phyloP scores from a whole-genome alignment of 2,888 invertebrate genomes.

The Diaphora mendica region DNA sequence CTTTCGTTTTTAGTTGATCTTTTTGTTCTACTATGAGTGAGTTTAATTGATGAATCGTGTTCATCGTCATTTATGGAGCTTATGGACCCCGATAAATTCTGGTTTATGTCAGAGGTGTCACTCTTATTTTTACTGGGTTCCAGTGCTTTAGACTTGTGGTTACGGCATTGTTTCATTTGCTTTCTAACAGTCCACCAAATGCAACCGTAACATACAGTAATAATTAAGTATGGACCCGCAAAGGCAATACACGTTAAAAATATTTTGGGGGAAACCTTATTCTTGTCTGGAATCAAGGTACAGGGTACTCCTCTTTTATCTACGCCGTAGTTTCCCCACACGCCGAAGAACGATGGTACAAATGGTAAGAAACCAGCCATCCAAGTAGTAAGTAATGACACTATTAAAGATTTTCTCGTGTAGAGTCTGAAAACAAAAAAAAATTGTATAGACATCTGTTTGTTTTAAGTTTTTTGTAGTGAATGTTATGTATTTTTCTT shows the following conservation, averaged over 20 bases:
- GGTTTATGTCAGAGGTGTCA: background rate
- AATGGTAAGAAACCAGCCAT: constrained; percentile 89
- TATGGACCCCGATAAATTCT: background rate
- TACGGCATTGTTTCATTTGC: constrained; percentile 84
- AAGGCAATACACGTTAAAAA: constrained; percentile 93
- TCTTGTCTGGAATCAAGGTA: constrained; percentile 89
- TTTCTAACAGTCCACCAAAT: constrained; percentile 93
- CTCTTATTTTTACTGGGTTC: constrained; percentile 38
- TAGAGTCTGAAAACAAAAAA: constrained; percentile 87
- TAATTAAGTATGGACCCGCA: constrained; percentile 92
- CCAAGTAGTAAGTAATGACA: constrained; percentile 93
- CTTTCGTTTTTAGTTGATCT: constrained; percentile 64
- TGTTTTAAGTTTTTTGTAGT: constrained; percentile 72
- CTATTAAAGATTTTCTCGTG: constrained; percentile 87
- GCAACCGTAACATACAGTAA: constrained; percentile 92
- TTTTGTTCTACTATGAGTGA: constrained; percentile 15
- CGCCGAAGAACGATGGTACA: constrained; percentile 89
- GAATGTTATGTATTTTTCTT: background rate
- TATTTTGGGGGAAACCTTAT: constrained; percentile 90
- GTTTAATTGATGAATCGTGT: background rate
- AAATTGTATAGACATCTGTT: constrained; percentile 3
- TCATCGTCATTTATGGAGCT: constrained; percentile 14
- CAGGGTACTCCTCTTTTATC: constrained; percentile 91
- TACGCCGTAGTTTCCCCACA: constrained; percentile 92
- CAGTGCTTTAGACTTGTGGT: constrained; percentile 72